These are phyloP conservation scores for Caiman crocodilus DNA, from an alignment of 2,797 vertebrate species.

Conservation along the genomic window DNA sequence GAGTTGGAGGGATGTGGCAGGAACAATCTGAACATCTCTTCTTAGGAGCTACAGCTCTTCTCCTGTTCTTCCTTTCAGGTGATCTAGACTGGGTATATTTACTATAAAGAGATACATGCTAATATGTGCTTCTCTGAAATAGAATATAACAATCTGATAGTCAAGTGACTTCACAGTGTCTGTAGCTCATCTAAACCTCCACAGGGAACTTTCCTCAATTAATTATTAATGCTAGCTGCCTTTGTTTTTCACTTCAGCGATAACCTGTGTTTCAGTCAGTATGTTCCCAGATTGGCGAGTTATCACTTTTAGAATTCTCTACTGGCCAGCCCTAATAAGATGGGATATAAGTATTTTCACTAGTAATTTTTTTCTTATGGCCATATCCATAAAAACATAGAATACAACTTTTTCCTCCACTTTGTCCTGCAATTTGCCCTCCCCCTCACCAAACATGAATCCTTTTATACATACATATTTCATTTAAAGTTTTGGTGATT, in stretches of 20 bases:
- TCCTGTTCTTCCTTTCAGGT: slow-evolving; percentile 17
- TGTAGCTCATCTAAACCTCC: slow-evolving; percentile 73
- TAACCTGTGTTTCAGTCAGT: slow-evolving; percentile 70
- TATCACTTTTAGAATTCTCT: slow-evolving; percentile 73
- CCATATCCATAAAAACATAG: not conserved
- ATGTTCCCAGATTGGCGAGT: slow-evolving; percentile 45
- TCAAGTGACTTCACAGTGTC: slow-evolving; percentile 67
- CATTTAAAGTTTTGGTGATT: not conserved
- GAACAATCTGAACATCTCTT: not conserved
- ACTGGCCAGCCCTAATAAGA: slow-evolving; percentile 33
- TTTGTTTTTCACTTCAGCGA: slow-evolving; percentile 81
- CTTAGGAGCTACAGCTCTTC: not conserved
- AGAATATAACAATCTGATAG: slow-evolving; percentile 47
- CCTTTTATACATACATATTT: not conserved
- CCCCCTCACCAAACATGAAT: not conserved
- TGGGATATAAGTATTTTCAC: slow-evolving; percentile 76
- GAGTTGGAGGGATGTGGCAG: too few relatives aligned
- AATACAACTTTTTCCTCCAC: not conserved
- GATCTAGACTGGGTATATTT: slow-evolving; percentile 33
- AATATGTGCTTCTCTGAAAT: slow-evolving; percentile 51
- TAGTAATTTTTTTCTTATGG: slow-evolving; percentile 69
- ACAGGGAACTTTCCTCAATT: slow-evolving; percentile 75
- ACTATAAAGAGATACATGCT: slow-evolving; percentile 42
- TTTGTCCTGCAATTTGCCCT: not conserved
- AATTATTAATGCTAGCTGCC: slow-evolving; percentile 85